Conservation (phyloP, 2,113 vertebrate genomes). For the Strigops habroptila region DNA sequence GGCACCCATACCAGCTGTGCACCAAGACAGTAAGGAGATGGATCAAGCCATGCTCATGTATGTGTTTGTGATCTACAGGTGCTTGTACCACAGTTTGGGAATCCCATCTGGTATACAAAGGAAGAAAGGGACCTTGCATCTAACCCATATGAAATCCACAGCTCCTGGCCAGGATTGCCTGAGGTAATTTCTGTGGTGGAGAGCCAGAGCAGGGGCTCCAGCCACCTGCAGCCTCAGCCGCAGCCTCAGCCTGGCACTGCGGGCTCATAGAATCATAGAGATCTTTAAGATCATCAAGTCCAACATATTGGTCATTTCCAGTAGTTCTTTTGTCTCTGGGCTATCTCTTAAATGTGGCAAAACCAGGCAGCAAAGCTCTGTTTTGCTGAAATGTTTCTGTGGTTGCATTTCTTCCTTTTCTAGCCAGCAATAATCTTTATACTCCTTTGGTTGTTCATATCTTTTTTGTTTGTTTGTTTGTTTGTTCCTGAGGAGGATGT, state of each 20-base stretch:
- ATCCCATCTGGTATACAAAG: neutral
- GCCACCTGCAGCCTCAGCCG: neutral
- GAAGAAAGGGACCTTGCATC: rapidly evolving
- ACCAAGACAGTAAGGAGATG: neutral
- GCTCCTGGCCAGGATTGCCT: neutral
- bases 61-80: neutral
- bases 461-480: neutral
- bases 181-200: neutral
- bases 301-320: neutral
- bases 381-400: neutral
- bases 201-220: neutral
- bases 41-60: neutral
- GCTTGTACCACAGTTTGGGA: neutral
- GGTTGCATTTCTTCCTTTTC: neutral
- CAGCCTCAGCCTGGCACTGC: neutral
- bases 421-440: neutral
- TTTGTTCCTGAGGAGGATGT: neutral
- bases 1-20: rapidly evolving
- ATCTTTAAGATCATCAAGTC: neutral
- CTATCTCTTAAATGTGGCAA: neutral
- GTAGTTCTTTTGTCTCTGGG: neutral
- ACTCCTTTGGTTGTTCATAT: neutral
- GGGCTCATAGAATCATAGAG: neutral
- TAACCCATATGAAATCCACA: neutral
- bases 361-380: neutral